phyloP scores from a whole-genome alignment of 1,140 invertebrate genomes.

The Campoletis sonorensis region DNA sequence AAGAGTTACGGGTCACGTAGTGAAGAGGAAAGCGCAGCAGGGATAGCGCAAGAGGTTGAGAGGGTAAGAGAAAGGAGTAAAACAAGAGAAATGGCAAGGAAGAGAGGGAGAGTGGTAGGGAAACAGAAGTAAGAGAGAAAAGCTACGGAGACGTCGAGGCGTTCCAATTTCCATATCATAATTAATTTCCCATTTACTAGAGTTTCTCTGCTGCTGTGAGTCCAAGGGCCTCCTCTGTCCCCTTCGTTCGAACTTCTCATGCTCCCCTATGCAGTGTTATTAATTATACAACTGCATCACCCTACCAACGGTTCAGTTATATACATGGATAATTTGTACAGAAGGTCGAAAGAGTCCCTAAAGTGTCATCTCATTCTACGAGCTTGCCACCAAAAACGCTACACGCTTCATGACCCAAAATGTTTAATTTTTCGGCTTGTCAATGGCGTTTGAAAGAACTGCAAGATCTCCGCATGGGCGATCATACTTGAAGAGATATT shows the following conservation, averaged over 20 bases:
- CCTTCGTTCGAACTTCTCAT: neutral
- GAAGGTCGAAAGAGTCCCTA: neutral
- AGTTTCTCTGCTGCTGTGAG: conserved; percentile 16
- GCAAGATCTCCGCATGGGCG: too few relatives aligned
- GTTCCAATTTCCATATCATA: conserved; percentile 65
- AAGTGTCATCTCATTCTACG: neutral
- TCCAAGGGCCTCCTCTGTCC: neutral
- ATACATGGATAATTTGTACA: conserved; percentile 61
- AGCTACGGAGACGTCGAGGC: conserved; percentile 37
- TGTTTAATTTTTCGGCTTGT: too few relatives aligned
- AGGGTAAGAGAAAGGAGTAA: neutral
- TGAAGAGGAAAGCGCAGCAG: conserved; percentile 44
- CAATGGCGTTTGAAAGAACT: too few relatives aligned
- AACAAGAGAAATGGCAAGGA: conserved; percentile 30
- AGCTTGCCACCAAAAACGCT: neutral
- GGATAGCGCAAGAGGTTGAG: conserved; percentile 11
- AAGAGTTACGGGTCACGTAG: conserved; percentile 53
- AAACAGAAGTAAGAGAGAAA: conserved; percentile 47
- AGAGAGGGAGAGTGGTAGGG: conserved; percentile 48
- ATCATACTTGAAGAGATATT: too few relatives aligned
- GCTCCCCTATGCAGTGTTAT: conserved; percentile 53
- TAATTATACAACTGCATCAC: conserved; percentile 59
- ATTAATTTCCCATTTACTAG: conserved; percentile 66
- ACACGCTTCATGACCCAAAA: too few relatives aligned
- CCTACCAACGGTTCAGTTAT: conserved; percentile 48